phyloP scores from a whole-genome alignment of 2,888 invertebrate species.

The Leptinotarsa juncta region DNA sequence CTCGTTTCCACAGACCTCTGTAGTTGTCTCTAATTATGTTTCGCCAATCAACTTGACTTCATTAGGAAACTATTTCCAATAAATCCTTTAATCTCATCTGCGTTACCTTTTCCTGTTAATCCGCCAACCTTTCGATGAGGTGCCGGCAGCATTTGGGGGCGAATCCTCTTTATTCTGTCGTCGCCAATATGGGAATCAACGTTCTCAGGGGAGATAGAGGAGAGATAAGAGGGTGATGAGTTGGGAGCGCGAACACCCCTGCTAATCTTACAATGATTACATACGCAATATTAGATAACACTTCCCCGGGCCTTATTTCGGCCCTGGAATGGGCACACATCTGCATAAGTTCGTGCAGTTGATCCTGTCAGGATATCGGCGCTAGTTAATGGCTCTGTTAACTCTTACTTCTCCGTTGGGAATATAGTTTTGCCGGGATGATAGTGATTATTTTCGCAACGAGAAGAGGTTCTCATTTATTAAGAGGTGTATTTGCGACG shows the following conservation, averaged over 20 bases:
- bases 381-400: constrained; percentile 50
- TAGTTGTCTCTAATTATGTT: no score
- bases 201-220: constrained; percentile 61
- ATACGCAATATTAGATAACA: constrained; percentile 65
- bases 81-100: neutral
- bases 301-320: constrained; percentile 51
- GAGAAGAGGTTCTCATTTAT: constrained; percentile 40
- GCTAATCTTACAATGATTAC: constrained; percentile 66
- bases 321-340: constrained; percentile 34
- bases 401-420: constrained; percentile 47
- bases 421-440: constrained; percentile 44
- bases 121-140: constrained; percentile 29
- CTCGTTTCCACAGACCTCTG: no score
- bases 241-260: constrained; percentile 56
- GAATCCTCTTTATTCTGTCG: constrained; percentile 40
- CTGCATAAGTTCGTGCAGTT: constrained; percentile 46
- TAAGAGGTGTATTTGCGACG: neutral
- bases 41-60: no score
- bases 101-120: constrained; percentile 35
- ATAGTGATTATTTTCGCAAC: constrained; percentile 48
- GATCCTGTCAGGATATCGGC: constrained; percentile 46
- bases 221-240: constrained; percentile 61
- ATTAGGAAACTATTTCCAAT: neutral
- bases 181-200: constrained; percentile 48
- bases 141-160: constrained; percentile 25